Evolutionary conservation across 2,888 invertebrate species (phyloP).

Genomic region (Hipparchia semele): DNA sequence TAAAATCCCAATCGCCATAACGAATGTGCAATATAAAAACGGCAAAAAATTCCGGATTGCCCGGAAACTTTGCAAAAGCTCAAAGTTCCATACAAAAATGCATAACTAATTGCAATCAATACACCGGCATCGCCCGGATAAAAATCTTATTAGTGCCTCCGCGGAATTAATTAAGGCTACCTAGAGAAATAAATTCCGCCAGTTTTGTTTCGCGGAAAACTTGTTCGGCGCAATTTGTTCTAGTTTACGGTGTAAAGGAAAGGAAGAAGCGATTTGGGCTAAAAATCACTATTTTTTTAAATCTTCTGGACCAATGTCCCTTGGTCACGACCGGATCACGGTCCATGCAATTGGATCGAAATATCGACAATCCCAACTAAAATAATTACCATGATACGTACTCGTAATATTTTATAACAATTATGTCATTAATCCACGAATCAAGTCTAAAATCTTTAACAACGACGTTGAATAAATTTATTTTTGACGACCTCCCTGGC

Average conservation of each 20-base stretch:
- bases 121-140: slow-evolving; percentile 17
- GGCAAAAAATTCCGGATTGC: background rate
- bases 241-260: slow-evolving; percentile 13
- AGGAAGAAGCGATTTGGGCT: slow-evolving; percentile 20
- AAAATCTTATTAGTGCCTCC: slow-evolving; percentile 34
- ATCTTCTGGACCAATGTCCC: too few species aligned
- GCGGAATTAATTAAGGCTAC: slow-evolving; percentile 52
- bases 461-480: too few species aligned
- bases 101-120: slow-evolving; percentile 24
- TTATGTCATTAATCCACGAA: too few species aligned
- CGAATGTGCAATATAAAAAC: background rate
- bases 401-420: too few species aligned
- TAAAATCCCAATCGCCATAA: background rate
- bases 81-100: slow-evolving; percentile 12
- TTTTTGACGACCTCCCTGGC: too few species aligned
- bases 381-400: too few species aligned
- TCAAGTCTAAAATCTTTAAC: too few species aligned
- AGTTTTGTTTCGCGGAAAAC: slow-evolving; percentile 50
- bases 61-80: background rate
- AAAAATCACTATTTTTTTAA: background rate
- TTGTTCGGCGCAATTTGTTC: slow-evolving; percentile 44
- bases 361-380: too few species aligned
- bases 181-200: slow-evolving; percentile 33
- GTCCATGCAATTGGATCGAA: too few species aligned
- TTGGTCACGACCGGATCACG: too few species aligned